A percentile compares a stretch with the other conserved stretches of the same genome.
Conservation (phyloP, 1,140 invertebrate species). For the Epicauta chinensis region DNA sequence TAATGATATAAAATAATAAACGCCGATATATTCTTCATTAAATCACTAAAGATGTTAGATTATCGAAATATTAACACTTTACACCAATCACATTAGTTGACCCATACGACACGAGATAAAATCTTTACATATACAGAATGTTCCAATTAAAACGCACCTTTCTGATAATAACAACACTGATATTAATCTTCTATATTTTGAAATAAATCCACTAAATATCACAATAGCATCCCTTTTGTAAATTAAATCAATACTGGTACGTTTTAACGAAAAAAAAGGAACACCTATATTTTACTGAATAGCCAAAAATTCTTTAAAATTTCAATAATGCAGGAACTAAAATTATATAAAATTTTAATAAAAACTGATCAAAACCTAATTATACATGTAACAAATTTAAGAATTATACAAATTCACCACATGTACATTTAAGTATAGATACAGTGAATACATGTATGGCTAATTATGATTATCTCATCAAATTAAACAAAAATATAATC, state of each 20-base stretch:
- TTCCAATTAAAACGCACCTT: too few relatives aligned
- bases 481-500: conserved; percentile 3
- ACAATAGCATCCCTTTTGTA: too few relatives aligned
- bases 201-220: too few relatives aligned
- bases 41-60: conserved; percentile 6
- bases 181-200: too few relatives aligned
- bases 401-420: too few relatives aligned
- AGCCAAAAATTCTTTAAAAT: not conserved
- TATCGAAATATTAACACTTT: conserved; percentile 10
- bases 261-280: too few relatives aligned
- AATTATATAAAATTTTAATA: not conserved
- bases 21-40: conserved; percentile 2
- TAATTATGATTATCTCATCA: not conserved
- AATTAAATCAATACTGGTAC: too few relatives aligned
- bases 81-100: conserved; percentile 16
- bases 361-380: not conserved
- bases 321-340: not conserved
- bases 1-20: not conserved
- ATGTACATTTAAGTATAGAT: not conserved
- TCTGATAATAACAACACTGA: too few relatives aligned
- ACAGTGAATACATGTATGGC: not conserved
- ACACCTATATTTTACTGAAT: too few relatives aligned
- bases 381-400: not conserved
- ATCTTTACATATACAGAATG: too few relatives aligned
- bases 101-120: not conserved